A percentile compares a stretch with the other conserved stretches of the same genome.
Conservation (phyloP, 2,797 vertebrate genomes). For the Gorsachius magnificus region DNA sequence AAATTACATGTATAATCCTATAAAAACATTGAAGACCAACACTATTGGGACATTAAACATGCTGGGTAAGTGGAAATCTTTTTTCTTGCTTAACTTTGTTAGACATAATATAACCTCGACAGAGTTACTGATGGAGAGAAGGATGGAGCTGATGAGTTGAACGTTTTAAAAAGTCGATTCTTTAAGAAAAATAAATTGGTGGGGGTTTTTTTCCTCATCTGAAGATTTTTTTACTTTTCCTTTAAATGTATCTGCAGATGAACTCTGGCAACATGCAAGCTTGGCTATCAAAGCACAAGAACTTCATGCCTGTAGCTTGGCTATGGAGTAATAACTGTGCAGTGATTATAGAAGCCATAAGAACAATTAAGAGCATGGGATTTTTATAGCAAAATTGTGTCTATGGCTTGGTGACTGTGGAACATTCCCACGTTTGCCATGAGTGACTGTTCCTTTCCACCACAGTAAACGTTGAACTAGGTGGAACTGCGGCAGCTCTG, state of each 20-base stretch:
- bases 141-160: not conserved
- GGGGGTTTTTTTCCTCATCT: fast-evolving
- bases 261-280: not conserved
- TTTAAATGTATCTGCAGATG: not conserved
- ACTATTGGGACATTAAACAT: constrained; percentile 98
- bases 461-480: fast-evolving
- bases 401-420: not conserved
- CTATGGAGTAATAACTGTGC: not conserved
- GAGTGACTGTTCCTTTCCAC: not conserved
- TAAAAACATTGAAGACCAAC: constrained; percentile 98
- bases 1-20: constrained; percentile 99
- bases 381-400: not conserved
- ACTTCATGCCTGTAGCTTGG: not conserved
- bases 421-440: fast-evolving
- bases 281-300: not conserved
- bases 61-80: constrained; percentile 85
- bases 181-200: not conserved
- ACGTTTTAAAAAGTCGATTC: not conserved
- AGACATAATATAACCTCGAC: not conserved
- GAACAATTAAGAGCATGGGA: not conserved
- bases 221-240: not conserved
- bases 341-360: not conserved
- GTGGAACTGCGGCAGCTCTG: not conserved
- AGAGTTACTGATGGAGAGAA: not conserved
- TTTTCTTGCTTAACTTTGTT: not conserved